phyloP scores from a whole-genome alignment of 1,140 invertebrate genomes.

The Drosophila setifemur region DNA sequence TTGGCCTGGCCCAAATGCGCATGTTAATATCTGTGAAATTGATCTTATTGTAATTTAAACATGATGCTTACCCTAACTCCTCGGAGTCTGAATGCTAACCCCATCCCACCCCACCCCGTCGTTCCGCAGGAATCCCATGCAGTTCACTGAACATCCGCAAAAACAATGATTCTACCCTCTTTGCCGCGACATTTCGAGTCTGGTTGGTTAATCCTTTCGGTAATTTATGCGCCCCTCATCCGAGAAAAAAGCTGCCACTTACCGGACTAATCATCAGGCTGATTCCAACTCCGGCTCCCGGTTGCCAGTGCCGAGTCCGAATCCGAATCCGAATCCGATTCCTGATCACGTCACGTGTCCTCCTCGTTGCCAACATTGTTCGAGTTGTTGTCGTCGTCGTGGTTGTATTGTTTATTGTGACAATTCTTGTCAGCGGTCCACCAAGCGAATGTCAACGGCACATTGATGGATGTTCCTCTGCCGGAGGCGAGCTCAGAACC shows the following conservation, averaged over 20 bases:
- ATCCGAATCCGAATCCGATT: background rate
- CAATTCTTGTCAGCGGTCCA: constrained; percentile 77
- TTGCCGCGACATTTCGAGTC: constrained; percentile 57
- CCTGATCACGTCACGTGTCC: constrained; percentile 67
- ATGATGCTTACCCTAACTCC: constrained; percentile 23
- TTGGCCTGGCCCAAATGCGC: constrained; percentile 51
- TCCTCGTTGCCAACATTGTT: constrained; percentile 48
- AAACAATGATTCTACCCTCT: constrained; percentile 47
- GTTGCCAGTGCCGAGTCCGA: too few species aligned
- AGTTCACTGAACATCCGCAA: constrained; percentile 61
- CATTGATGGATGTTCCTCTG: constrained; percentile 73
- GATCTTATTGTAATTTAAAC: constrained; percentile 78
- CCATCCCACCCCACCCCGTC: background rate
- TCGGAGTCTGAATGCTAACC: background rate
- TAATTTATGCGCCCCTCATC: constrained; percentile 71
- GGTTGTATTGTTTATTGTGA: constrained; percentile 80
- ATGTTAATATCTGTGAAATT: constrained; percentile 79
- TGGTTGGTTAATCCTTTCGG: constrained; percentile 72
- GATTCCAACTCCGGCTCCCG: constrained; percentile 13
- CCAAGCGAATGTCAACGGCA: constrained; percentile 78
- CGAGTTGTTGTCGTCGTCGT: constrained; percentile 50
- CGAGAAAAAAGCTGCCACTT: constrained; percentile 60
- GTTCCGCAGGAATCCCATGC: constrained; percentile 57
- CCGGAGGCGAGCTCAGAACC: constrained; percentile 3
- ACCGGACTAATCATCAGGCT: constrained; percentile 76